Conservation (phyloP, 2,888 invertebrate species). For the Pristionchus arcanus region DNA sequence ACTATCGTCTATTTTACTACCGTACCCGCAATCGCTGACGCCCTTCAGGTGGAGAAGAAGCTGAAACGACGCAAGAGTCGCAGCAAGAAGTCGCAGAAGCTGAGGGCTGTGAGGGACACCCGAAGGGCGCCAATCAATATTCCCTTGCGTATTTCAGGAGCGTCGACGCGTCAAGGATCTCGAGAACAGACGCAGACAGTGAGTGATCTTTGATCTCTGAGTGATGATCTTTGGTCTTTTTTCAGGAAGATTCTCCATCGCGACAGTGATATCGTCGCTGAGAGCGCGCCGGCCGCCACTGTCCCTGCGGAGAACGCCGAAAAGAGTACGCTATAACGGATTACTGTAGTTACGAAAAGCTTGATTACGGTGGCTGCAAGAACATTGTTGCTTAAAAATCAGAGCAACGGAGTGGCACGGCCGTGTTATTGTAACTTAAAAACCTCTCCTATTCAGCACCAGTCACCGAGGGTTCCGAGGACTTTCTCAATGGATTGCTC, state of each 20-base stretch:
- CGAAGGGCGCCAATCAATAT: background rate
- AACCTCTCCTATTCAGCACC: background rate
- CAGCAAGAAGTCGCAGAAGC: slow-evolving; percentile 2
- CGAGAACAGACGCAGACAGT: background rate
- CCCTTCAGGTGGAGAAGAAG: slow-evolving; percentile 2
- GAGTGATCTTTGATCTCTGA: background rate
- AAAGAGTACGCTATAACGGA: background rate
- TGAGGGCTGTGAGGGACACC: background rate
- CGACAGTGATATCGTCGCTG: background rate
- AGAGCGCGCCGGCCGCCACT: background rate
- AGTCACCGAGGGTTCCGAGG: slow-evolving; percentile 17
- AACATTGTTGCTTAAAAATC: no score
- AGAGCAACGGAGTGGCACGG: no score
- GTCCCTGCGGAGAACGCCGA: background rate
- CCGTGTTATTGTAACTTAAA: background rate
- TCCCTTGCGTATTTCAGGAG: background rate
- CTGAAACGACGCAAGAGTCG: slow-evolving; percentile 18
- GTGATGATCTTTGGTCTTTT: background rate
- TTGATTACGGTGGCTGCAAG: no score
- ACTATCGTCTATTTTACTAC: no score
- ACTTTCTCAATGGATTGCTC: slow-evolving; percentile 6
- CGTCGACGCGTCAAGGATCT: background rate
- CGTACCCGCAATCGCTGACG: background rate
- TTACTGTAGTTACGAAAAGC: no score
- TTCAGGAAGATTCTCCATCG: background rate